Evolutionary conservation across 2,888 invertebrate genomes (phyloP), one percentile per base, ranked within the genome.

Genomic region (Crocallis elinguaria): DNA sequence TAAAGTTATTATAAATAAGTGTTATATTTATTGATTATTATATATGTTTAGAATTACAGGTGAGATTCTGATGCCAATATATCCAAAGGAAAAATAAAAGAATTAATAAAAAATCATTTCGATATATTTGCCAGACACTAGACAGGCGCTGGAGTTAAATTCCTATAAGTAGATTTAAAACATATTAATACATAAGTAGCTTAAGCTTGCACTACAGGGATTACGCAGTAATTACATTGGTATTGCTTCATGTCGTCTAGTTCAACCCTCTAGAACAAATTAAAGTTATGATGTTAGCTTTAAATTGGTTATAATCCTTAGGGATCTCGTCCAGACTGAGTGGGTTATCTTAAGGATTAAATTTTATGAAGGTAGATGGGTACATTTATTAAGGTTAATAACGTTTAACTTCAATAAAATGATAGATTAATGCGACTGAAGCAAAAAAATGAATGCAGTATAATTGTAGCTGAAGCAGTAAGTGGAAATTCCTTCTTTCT

Each of bases 281-380:
- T 62, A 62, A 69, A 62, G 55, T 67, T 67, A 56, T 30, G 37
- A 65, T 49, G 42, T 57, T 57, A 44, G 39, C 49, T 42, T 17
- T 11, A 57, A 64, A 62, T 69, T 69, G 58, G 43, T 54, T 55
- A 49, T 37, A 44, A 62, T 56, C 62, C 54, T 56, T 16, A 45
- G 52, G 60, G 63, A 51, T 1, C 19, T 14, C 11, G 13, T 9
- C 12, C 11, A 25, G 25, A 25, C 25, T 37, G 25, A n/a, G n/a
- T n/a, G 3, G 6, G 23, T 5, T 9, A 8, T 25, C 29, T 29
- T 29, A 29, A 12, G 29, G 4, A 29, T 11, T 29, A 1, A 12
- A 29, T 27, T 9, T 9, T 33, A 9, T 16, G 32, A 25, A n/a
- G 7, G 3, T 19, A 19, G 19, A 19, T 5, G 5, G 5, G 5